phyloP scores from a whole-genome alignment of 2,797 vertebrate genomes.

The Thunnus albacares region DNA sequence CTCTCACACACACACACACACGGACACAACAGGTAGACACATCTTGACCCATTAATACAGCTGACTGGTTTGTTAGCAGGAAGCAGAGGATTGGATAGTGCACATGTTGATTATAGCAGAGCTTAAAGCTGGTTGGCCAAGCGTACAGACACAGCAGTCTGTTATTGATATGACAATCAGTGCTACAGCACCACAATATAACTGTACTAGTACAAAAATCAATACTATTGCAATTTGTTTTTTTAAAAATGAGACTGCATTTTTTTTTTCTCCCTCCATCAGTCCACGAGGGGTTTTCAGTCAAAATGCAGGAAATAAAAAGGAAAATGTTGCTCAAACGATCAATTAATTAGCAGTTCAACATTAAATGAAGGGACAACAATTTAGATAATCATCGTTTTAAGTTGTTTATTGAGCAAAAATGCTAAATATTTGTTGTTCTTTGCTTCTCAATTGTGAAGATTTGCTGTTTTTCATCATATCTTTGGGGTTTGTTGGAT shows the following conservation, averaged over 20 bases:
- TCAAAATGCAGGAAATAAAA: background rate
- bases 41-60: constrained; percentile 57
- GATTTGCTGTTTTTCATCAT: no score
- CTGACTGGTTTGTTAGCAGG: constrained; percentile 69
- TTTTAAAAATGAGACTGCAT: constrained; percentile 23
- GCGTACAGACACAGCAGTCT: constrained; percentile 55
- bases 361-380: background rate
- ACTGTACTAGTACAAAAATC: constrained; percentile 35
- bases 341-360: background rate
- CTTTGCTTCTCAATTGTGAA: no score
- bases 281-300: constrained; percentile 6
- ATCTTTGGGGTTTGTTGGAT: no score
- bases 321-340: background rate
- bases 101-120: constrained; percentile 66
- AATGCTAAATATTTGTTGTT: no score
- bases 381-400: background rate
- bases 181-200: constrained; percentile 28
- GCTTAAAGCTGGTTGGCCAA: constrained; percentile 67
- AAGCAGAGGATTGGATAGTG: constrained; percentile 64
- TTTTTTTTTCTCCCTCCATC: background rate
- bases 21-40: constrained; percentile 63
- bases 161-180: constrained; percentile 64
- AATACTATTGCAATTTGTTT: background rate
- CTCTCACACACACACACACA: constrained; percentile 39
- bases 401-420: no score